These are phyloP conservation scores for Halocynthia aurantium DNA, from an alignment of 23 tunicate genomes.

Conservation along the genomic window DNA sequence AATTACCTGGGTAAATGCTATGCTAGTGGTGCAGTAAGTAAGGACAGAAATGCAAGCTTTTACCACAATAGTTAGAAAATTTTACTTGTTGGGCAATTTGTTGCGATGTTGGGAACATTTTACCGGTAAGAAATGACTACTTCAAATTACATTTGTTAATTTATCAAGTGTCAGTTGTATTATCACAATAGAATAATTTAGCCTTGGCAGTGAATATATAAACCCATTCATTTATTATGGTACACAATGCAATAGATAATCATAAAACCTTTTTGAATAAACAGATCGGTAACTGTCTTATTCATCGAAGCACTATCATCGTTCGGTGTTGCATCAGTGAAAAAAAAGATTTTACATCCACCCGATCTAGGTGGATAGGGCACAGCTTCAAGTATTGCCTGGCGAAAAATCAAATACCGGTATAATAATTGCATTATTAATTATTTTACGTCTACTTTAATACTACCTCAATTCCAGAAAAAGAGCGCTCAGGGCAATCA, in stretches of 20 bases:
- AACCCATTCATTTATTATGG: not conserved
- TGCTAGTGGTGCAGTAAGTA: too few species aligned
- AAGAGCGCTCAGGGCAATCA: constrained; percentile 61
- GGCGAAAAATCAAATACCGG: not conserved
- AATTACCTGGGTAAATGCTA: not conserved
- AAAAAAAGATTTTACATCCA: constrained; percentile 67
- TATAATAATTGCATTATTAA: not conserved
- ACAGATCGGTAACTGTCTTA: not conserved
- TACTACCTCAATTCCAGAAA: constrained; percentile 44
- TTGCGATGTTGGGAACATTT: too few species aligned
- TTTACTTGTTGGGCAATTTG: too few species aligned
- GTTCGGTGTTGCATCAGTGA: constrained; percentile 69
- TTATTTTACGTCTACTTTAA: not conserved
- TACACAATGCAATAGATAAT: not conserved
- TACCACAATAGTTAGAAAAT: too few species aligned
- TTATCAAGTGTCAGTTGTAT: not conserved
- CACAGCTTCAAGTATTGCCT: too few species aligned
- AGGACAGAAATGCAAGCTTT: too few species aligned
- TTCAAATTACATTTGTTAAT: not conserved
- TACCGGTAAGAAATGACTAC: not conserved
- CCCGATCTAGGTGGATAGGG: not conserved
- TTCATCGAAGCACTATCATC: not conserved
- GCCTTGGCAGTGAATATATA: not conserved
- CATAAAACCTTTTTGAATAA: constrained; percentile 22
- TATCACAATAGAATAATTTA: not conserved